phyloP scores from a whole-genome alignment of 2,797 vertebrate species.

The Tinamus major region DNA sequence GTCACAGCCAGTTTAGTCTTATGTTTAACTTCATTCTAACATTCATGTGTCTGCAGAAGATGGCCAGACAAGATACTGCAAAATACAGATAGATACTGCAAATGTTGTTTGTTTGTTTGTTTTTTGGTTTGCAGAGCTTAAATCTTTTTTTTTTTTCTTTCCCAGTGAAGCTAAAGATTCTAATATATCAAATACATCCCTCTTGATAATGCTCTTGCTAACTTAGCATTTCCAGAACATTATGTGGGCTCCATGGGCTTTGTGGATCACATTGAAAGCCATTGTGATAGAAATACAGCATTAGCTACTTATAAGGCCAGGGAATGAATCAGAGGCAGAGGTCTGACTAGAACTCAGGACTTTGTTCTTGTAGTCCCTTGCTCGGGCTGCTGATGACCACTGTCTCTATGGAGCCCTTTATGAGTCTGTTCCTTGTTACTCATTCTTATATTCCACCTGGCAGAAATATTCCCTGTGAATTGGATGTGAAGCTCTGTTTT shows the following conservation, averaged over 20 bases:
- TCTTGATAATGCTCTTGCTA: background rate
- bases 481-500: background rate
- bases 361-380: background rate
- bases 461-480: background rate
- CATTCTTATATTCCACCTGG: constrained; percentile 9
- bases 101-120: too few relatives aligned
- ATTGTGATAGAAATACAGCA: background rate
- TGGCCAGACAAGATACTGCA: background rate
- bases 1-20: background rate
- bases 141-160: background rate
- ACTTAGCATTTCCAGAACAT: background rate
- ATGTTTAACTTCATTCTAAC: background rate
- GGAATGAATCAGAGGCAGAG: background rate
- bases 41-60: background rate
- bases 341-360: background rate
- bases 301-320: background rate
- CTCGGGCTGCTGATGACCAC: background rate
- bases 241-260: rapidly evolving
- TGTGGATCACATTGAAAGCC: background rate
- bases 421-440: background rate
- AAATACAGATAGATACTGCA: too few relatives aligned
- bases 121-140: background rate
- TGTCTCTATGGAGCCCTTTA: background rate
- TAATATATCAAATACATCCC: background rate
- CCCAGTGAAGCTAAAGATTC: background rate